Evolutionary conservation across 2,113 vertebrate species (phyloP).

Genomic region (Mobula birostris): DNA sequence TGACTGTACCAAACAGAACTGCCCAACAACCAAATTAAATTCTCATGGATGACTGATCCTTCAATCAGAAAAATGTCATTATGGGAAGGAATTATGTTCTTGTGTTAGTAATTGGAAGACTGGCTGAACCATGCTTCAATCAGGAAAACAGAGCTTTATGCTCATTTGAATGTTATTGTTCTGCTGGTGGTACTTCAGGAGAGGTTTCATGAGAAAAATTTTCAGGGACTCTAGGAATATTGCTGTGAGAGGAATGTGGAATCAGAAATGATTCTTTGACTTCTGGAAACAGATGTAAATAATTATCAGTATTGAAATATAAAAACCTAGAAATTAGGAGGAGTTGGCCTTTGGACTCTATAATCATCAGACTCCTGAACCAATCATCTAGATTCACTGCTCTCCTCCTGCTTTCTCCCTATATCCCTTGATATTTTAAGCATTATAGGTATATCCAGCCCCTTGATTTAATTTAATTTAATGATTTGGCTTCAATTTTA

Average conservation of each 20-base stretch:
- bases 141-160: background rate
- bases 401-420: too few relatives aligned
- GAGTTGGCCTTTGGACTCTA: too few relatives aligned
- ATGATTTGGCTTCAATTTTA: too few relatives aligned
- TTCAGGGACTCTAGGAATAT: background rate
- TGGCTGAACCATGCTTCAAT: background rate
- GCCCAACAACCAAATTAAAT: background rate
- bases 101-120: background rate
- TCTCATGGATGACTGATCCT: background rate
- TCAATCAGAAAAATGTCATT: slow-evolving; percentile 14
- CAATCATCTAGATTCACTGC: too few relatives aligned
- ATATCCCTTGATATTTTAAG: too few relatives aligned
- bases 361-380: too few relatives aligned
- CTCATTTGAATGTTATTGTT: background rate
- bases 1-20: background rate
- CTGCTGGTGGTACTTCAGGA: background rate
- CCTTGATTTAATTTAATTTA: too few relatives aligned
- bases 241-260: background rate
- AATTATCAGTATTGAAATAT: background rate
- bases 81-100: background rate
- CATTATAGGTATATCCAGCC: too few relatives aligned
- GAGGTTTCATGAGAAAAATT: background rate
- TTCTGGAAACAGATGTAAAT: background rate
- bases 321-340: too few relatives aligned
- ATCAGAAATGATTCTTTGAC: background rate